phyloP scores from a whole-genome alignment of 2,888 invertebrate genomes.

The Andrena chrysosceles region DNA sequence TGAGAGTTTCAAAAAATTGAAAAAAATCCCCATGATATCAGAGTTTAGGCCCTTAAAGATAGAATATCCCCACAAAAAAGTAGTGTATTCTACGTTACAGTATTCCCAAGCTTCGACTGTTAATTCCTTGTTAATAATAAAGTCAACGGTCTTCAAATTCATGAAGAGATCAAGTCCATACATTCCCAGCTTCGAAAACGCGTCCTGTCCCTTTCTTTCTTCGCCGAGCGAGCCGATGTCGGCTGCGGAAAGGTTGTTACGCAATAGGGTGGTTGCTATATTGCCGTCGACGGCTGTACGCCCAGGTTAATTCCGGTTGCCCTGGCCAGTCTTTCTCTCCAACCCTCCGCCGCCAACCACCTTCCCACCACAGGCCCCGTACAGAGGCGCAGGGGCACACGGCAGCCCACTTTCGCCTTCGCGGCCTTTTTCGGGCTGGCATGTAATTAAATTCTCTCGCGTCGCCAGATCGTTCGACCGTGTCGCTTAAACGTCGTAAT shows the following conservation, averaged over 20 bases:
- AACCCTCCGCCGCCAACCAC: conserved; percentile 52
- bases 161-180: conserved; percentile 4
- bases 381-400: conserved; percentile 31
- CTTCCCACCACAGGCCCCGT: conserved; percentile 37
- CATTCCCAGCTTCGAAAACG: neutral
- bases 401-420: conserved; percentile 63
- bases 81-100: no score
- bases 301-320: conserved; percentile 59
- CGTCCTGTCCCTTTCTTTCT: conserved; percentile 15
- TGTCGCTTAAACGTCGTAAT: conserved; percentile 69
- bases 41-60: no score
- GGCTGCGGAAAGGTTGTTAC: conserved; percentile 30
- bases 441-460: conserved; percentile 75
- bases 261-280: conserved; percentile 39
- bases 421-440: conserved; percentile 62
- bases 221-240: neutral
- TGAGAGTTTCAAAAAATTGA: no score
- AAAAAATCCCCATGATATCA: no score
- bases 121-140: neutral
- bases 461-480: conserved; percentile 72
- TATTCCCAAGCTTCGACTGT: no score
- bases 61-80: no score
- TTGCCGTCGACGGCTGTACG: conserved; percentile 39
- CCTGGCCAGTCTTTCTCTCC: conserved; percentile 42
- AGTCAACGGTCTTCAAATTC: no score